These are phyloP conservation scores for Dendronephthya gigantea DNA, from an alignment of 64 coral and sea anemone species.

Conservation along the genomic window DNA sequence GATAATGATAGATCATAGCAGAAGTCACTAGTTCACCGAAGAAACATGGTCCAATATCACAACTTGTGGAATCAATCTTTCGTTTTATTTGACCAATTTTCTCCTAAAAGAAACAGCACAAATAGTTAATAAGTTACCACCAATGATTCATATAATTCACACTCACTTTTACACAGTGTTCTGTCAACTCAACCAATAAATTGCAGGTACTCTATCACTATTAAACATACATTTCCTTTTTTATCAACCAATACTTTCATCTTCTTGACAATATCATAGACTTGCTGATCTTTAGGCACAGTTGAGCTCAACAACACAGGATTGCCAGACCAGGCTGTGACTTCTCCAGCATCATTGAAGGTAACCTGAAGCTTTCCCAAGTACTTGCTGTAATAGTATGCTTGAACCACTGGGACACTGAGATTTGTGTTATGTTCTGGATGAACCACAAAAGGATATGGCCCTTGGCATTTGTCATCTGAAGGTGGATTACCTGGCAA, in stretches of 20 bases:
- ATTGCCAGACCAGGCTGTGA: slow-evolving; percentile 58
- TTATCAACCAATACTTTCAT: slow-evolving; percentile 13
- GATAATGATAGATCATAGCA: neutral
- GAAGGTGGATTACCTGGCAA: slow-evolving; percentile 26
- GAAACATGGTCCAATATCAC: neutral
- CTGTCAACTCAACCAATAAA: neutral
- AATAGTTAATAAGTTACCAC: neutral
- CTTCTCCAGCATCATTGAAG: slow-evolving; percentile 49
- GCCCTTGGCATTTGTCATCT: slow-evolving; percentile 45
- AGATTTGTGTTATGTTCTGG: slow-evolving; percentile 11
- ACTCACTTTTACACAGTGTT: too few relatives aligned
- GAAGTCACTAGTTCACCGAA: neutral
- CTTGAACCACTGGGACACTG: slow-evolving; percentile 61
- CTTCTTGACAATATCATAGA: slow-evolving; percentile 3
- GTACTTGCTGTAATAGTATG: slow-evolving; percentile 50
- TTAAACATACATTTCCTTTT: neutral
- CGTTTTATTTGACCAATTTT: neutral
- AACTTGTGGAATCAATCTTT: neutral
- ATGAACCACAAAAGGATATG: slow-evolving; percentile 56
- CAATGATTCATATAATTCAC: too few relatives aligned
- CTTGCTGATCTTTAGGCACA: slow-evolving; percentile 13
- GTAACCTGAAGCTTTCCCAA: slow-evolving; percentile 51
- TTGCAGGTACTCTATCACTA: neutral
- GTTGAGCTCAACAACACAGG: slow-evolving; percentile 54
- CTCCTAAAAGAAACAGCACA: neutral